Base-by-base conservation (phyloP, 2,797 vertebrate genomes). In the Orestias chungarensis region DNA sequence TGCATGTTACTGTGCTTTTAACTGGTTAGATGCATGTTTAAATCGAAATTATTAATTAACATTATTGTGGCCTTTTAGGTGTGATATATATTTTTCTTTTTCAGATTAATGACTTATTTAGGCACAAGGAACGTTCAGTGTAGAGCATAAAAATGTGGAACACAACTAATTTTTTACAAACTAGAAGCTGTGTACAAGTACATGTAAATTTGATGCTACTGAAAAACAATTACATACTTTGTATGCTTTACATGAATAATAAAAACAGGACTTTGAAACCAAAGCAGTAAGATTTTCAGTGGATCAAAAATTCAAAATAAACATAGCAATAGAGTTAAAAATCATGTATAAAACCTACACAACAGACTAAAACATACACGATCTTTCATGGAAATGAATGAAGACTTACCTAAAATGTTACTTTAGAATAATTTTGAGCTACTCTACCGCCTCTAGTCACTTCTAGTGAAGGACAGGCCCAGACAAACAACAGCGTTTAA, bases 1-100 rank as follows among this genome's bases (percentile, higher is more conserved):
- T 40, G 43, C 10, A 65, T 42, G 25, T 49, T n/a, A n/a, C 1
- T 64, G 4, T 33, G 70, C 2, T 31, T 64, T 72, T 25, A 79
- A 18, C 50, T 49, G 33, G 33, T 66, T 75, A 75, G 43, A 82
- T 5, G 70, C 68, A 11, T 80, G 66, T 83, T 75, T 67, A 68
- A 77, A 67, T 68, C 71, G 62, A 1, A 72, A 49, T 71, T 80
- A 67, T 79, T 35, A 82, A 78, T 71, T 74, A 40, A 81, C n/a
- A n/a, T n/a, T 20, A 12, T 70, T 35, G 88, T 89, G 86, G 91
- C 88, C 91, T 91, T 91, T 85, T 66, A 70, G 72, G 55, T 38
- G 57, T 52, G 15, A 73, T 57, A 66, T 29, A 6, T 0, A 11
- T 49, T 23, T 67, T n/a, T 15, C 23, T 68, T 6, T 52, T 17